Conservation (phyloP, 2,113 vertebrate genomes). For the Notiomystis cincta region DNA sequence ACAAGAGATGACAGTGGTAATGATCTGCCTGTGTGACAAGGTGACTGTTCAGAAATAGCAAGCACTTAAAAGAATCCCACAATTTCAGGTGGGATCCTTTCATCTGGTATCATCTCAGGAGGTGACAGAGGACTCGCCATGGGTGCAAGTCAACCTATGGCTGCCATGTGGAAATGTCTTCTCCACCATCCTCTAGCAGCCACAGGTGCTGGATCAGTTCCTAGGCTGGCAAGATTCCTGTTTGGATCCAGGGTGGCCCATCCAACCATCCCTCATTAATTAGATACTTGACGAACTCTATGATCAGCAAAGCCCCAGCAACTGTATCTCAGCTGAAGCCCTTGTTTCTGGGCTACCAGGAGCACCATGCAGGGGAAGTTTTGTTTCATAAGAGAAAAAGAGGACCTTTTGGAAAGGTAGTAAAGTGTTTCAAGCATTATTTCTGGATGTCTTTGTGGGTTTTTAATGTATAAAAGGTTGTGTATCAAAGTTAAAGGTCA, state of each 20-base stretch:
- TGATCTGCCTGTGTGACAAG: background rate
- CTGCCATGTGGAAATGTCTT: fast-evolving
- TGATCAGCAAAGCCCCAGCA: background rate
- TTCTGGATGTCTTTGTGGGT: background rate
- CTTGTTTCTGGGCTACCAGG: background rate
- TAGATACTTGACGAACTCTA: background rate
- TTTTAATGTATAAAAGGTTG: background rate
- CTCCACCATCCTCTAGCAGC: background rate
- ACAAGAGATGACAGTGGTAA: background rate
- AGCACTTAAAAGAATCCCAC: background rate
- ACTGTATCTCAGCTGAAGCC: background rate
- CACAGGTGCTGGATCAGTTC: fast-evolving
- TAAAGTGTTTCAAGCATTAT: background rate
- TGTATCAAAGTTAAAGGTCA: slow-evolving; percentile 28
- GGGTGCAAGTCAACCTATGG: background rate
- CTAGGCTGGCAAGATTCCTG: background rate
- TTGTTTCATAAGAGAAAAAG: background rate
- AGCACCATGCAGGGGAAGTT: background rate
- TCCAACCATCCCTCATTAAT: background rate
- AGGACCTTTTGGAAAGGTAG: background rate
- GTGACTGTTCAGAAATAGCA: background rate
- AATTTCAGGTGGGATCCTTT: background rate
- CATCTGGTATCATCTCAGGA: background rate
- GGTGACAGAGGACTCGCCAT: background rate
- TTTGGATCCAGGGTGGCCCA: background rate